Percentiles rank a stretch among this genome's conserved stretches.
phyloP scores from a whole-genome alignment of 2,797 vertebrate genomes.

The Rhinichthys osculus region DNA sequence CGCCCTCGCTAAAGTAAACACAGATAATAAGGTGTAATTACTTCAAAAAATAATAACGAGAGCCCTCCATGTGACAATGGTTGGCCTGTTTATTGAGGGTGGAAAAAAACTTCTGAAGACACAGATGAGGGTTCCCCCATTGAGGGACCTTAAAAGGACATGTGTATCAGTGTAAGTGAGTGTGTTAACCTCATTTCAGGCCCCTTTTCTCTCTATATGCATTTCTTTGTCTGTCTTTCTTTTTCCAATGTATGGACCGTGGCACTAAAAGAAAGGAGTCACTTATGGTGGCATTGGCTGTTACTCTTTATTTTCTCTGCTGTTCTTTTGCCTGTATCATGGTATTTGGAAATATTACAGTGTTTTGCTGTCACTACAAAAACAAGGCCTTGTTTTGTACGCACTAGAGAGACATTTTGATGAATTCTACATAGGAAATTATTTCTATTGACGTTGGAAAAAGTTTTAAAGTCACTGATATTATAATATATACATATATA shows the following conservation, averaged over 20 bases:
- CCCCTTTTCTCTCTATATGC: neutral
- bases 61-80: conserved; percentile 88
- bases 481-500: neutral
- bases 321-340: conserved; percentile 46
- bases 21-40: conserved; percentile 98
- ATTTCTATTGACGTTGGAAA: conserved; percentile 47
- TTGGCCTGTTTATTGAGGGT: conserved; percentile 88
- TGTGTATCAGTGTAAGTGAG: conserved; percentile 58
- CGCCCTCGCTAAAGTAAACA: conserved; percentile 95
- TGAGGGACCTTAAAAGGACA: conserved; percentile 73
- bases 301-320: conserved; percentile 39
- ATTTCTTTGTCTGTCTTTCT: conserved; percentile 25
- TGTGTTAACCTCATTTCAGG: conserved; percentile 61
- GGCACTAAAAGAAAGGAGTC: conserved; percentile 34
- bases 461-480: neutral
- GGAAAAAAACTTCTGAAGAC: conserved; percentile 81
- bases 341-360: conserved; percentile 65
- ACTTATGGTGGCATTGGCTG: conserved; percentile 29
- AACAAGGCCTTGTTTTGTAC: conserved; percentile 71
- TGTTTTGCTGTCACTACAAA: conserved; percentile 68
- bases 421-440: conserved; percentile 61
- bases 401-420: conserved; percentile 66
- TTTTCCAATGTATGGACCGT: conserved; percentile 9
- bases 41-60: conserved; percentile 93
- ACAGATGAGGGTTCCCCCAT: conserved; percentile 73